phyloP scores from a whole-genome alignment of 2,888 invertebrate species.

The Cyrtodaria siliqua region DNA sequence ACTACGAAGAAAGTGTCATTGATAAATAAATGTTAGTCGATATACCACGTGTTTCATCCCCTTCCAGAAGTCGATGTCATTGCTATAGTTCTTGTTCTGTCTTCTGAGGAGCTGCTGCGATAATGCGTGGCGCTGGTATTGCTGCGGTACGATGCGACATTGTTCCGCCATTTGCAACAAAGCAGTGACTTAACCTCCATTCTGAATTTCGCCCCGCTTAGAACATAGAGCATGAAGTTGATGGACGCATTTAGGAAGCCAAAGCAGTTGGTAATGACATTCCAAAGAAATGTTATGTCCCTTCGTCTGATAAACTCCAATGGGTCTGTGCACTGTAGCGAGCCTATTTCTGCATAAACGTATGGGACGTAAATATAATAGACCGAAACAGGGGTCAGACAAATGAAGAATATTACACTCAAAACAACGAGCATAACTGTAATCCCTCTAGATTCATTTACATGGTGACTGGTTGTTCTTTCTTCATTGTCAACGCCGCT shows the following conservation, averaged over 20 bases:
- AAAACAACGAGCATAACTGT: constrained; percentile 38
- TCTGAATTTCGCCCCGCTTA: constrained; percentile 73
- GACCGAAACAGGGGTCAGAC: constrained; percentile 46
- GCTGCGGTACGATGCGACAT: too few species aligned
- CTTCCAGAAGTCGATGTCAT: too few species aligned
- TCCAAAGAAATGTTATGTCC: constrained; percentile 39
- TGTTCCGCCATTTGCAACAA: too few species aligned
- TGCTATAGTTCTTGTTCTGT: too few species aligned
- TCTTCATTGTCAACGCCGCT: constrained; percentile 10
- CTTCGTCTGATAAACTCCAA: constrained; percentile 20
- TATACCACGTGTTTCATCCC: too few species aligned
- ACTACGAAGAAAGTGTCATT: too few species aligned
- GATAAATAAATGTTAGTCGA: too few species aligned
- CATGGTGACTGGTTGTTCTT: background rate
- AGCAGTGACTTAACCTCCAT: constrained; percentile 49
- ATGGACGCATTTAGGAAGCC: constrained; percentile 72
- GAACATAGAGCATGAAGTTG: constrained; percentile 74
- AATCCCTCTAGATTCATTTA: constrained; percentile 19
- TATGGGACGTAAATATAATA: constrained; percentile 43
- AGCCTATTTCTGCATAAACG: constrained; percentile 12
- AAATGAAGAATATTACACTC: constrained; percentile 48
- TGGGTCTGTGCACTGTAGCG: constrained; percentile 29
- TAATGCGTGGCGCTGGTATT: too few species aligned
- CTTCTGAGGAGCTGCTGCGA: too few species aligned
- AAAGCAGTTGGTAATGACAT: constrained; percentile 65